phyloP scores from a whole-genome alignment of 2,888 invertebrate species.

The Aleiodes leptofemur region DNA sequence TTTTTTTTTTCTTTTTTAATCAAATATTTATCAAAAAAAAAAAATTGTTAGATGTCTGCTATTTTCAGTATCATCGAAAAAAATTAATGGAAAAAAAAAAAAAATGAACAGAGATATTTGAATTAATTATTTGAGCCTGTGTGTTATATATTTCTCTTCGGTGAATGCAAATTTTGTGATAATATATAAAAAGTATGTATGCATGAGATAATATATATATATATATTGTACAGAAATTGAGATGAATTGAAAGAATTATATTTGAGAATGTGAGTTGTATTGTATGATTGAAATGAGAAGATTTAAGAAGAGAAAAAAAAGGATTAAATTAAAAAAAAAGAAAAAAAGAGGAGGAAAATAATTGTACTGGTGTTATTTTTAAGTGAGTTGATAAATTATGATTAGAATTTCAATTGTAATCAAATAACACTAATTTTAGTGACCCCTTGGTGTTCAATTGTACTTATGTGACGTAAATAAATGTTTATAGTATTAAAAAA shows the following conservation, averaged over 20 bases:
- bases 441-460: constrained; percentile 74
- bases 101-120: constrained; percentile 11
- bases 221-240: constrained; percentile 67
- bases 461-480: constrained; percentile 74
- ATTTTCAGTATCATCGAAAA: no score
- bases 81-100: background rate
- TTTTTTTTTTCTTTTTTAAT: no score
- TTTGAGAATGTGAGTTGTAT: constrained; percentile 57
- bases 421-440: constrained; percentile 64
- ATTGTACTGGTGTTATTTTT: constrained; percentile 59
- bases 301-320: background rate
- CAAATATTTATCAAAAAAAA: no score
- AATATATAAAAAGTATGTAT: constrained; percentile 53
- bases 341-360: constrained; percentile 56
- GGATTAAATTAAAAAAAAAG: background rate
- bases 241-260: constrained; percentile 58
- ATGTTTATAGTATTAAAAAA: constrained; percentile 71
- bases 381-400: constrained; percentile 8
- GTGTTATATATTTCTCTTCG: constrained; percentile 33
- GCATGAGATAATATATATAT: constrained; percentile 55
- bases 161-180: constrained; percentile 61
- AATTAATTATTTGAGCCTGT: constrained; percentile 22
- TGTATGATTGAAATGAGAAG: constrained; percentile 56
- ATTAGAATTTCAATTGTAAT: constrained; percentile 51
- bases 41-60: no score